phyloP scores from a whole-genome alignment of 2,888 invertebrate species.

The Lutraria lutraria region DNA sequence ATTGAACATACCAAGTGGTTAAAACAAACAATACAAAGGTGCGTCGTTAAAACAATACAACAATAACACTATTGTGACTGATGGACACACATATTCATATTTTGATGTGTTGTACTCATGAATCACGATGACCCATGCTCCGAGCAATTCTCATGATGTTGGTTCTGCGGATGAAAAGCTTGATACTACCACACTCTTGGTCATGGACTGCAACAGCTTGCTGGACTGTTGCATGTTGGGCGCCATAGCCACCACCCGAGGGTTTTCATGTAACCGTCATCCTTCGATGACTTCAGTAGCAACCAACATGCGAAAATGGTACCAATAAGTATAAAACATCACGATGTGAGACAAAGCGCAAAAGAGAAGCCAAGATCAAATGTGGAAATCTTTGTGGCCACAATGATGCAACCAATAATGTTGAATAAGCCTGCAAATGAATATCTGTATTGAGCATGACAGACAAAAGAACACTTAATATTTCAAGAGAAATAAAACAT shows the following conservation, averaged over 20 bases:
- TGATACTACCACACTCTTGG: background rate
- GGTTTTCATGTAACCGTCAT: background rate
- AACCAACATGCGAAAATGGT: background rate
- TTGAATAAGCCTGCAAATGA: slow-evolving; percentile 12
- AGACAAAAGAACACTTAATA: no score
- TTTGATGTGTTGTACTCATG: background rate
- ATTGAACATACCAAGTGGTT: no score
- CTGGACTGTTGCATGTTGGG: background rate
- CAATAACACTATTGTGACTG: no score
- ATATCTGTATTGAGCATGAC: no score
- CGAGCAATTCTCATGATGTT: background rate
- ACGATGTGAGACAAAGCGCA: background rate
- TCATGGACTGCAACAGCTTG: slow-evolving; percentile 22
- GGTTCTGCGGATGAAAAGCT: slow-evolving; percentile 8
- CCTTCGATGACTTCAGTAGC: background rate
- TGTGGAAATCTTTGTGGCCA: slow-evolving; percentile 4
- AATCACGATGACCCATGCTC: background rate
- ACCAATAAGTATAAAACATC: slow-evolving; percentile 15
- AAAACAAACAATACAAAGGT: no score
- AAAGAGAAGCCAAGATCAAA: slow-evolving; percentile 30
- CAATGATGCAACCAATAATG: slow-evolving; percentile 31
- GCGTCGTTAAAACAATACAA: no score
- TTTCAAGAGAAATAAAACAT: no score
- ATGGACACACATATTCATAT: no score
- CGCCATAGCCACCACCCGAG: background rate